Percentiles rank a stretch among this genome's conserved stretches.
These are phyloP conservation scores for Andricus curvator DNA, from an alignment of 2,888 invertebrate species.

Conservation along the genomic window DNA sequence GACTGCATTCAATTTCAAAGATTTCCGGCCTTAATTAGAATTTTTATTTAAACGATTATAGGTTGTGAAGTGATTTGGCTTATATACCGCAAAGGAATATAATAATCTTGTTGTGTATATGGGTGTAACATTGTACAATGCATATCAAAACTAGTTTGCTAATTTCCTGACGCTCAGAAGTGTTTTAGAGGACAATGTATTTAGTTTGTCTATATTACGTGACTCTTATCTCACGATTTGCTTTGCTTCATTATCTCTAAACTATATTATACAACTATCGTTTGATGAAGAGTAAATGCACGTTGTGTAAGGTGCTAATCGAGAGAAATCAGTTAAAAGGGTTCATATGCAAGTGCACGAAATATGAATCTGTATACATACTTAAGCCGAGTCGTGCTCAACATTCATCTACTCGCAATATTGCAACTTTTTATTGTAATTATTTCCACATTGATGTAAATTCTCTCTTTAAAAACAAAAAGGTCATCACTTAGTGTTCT, in stretches of 20 bases:
- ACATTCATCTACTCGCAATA: constrained; percentile 23
- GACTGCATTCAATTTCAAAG: too few relatives aligned
- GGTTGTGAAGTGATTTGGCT: not conserved
- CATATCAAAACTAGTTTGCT: not conserved
- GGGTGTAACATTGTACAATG: not conserved
- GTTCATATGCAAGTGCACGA: constrained; percentile 39
- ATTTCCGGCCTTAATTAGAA: too few relatives aligned
- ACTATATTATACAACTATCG: constrained; percentile 28
- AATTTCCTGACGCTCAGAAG: constrained; percentile 6
- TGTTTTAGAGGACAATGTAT: constrained; percentile 36
- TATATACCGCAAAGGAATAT: not conserved
- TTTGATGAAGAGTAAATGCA: constrained; percentile 38
- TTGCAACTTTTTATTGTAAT: not conserved
- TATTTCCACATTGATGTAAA: constrained; percentile 16
- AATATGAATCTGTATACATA: constrained; percentile 16
- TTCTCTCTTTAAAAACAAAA: not conserved
- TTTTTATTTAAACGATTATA: not conserved
- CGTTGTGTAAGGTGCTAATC: constrained; percentile 39
- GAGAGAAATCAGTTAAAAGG: constrained; percentile 30
- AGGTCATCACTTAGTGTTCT: not conserved
- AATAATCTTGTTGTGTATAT: not conserved
- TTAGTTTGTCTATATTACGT: not conserved
- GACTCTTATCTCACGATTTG: constrained; percentile 30
- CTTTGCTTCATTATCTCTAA: constrained; percentile 33
- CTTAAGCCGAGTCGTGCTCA: constrained; percentile 23